These are phyloP conservation scores for Neocloeon triangulifer DNA, from an alignment of 1,140 invertebrate genomes.

Conservation along the genomic window DNA sequence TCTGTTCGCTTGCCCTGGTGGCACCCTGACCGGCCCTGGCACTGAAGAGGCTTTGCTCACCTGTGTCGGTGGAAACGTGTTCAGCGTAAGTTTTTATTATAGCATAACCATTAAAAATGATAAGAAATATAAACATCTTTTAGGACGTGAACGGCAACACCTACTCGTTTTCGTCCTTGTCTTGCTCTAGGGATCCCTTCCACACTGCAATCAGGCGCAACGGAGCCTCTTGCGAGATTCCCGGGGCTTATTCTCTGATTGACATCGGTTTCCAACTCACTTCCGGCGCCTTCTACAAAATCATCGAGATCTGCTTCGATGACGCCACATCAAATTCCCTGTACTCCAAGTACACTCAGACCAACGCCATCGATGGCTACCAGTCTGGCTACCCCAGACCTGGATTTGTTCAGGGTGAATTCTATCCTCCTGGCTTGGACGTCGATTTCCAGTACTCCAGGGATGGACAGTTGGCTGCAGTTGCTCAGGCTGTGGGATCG, in stretches of 20 bases:
- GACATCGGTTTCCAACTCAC: constrained; percentile 13
- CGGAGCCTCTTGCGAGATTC: not conserved
- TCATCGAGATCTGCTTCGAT: constrained; percentile 20
- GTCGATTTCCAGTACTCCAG: constrained; percentile 10
- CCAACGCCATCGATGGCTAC: constrained; percentile 10
- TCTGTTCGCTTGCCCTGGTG: not conserved
- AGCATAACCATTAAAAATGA: not conserved
- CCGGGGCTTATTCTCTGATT: constrained; percentile 1
- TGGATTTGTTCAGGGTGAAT: constrained; percentile 10
- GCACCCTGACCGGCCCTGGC: not conserved
- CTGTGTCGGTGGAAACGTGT: not conserved
- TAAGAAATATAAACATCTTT: not conserved
- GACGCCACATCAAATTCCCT: constrained; percentile 16
- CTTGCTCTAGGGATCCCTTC: not conserved
- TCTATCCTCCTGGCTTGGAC: constrained; percentile 11
- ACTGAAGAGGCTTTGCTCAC: not conserved
- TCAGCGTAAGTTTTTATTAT: not conserved
- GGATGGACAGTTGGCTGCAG: too few relatives aligned
- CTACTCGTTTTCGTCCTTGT: not conserved
- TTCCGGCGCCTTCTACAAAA: constrained; percentile 12
- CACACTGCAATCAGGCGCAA: not conserved
- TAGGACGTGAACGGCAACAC: not conserved
- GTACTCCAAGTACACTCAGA: constrained; percentile 17
- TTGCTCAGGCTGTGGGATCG: not conserved
- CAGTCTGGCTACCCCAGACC: constrained; percentile 8